These are phyloP conservation scores for Symphodus melops DNA, from an alignment of 2,113 vertebrate genomes.

Conservation along the genomic window DNA sequence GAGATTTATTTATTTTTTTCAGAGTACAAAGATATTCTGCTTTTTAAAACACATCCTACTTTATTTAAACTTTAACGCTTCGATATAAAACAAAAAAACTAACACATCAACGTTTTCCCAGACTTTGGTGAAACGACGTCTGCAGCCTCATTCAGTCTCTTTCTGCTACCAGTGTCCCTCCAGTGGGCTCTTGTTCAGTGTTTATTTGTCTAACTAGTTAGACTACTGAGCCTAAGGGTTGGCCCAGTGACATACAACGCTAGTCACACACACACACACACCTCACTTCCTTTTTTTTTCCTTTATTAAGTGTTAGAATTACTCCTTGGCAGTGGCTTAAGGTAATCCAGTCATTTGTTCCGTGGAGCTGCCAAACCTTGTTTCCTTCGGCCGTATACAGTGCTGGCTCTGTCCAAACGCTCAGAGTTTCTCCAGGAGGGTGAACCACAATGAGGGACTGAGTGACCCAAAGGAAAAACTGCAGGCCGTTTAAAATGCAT, in stretches of 20 bases:
- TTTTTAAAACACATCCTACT: too few relatives aligned
- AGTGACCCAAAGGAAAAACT: constrained; percentile 33
- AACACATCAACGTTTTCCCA: background rate
- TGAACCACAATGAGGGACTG: constrained; percentile 47
- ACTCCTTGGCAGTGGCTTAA: constrained; percentile 82
- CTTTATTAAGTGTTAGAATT: constrained; percentile 87
- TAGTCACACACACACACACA: constrained; percentile 16
- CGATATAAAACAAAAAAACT: background rate
- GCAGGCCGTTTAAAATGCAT: constrained; percentile 39
- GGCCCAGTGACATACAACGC: constrained; percentile 41
- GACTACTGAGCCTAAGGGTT: constrained; percentile 73
- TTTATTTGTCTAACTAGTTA: constrained; percentile 80
- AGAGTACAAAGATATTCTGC: too few relatives aligned
- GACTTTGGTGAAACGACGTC: background rate
- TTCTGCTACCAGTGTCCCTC: constrained; percentile 45
- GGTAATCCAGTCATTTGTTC: constrained; percentile 85
- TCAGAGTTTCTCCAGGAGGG: constrained; percentile 46
- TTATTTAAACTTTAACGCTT: background rate
- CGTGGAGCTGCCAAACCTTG: constrained; percentile 82
- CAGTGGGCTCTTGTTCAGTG: constrained; percentile 62
- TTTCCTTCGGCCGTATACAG: constrained; percentile 78
- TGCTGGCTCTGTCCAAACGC: constrained; percentile 65
- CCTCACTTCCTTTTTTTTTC: constrained; percentile 58
- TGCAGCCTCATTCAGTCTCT: constrained; percentile 48
- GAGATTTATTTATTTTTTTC: too few relatives aligned